phyloP scores from a whole-genome alignment of 2,888 invertebrate genomes.

The Escarpia spicata region DNA sequence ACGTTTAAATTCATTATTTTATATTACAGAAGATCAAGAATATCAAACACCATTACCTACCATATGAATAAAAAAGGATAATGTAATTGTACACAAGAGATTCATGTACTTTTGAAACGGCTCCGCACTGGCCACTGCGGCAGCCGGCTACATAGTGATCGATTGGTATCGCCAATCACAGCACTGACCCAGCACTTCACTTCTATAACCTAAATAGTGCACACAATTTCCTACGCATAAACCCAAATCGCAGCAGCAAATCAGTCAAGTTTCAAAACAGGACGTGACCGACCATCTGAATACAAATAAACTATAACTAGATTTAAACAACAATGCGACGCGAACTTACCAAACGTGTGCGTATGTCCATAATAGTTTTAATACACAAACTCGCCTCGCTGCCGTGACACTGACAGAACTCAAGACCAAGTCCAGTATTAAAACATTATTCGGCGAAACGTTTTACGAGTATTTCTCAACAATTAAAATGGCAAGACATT shows the following conservation, averaged over 20 bases:
- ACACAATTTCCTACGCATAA: neutral
- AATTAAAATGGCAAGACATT: neutral
- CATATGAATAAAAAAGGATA: neutral
- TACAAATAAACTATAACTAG: neutral
- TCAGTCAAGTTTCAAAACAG: neutral
- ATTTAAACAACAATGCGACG: neutral
- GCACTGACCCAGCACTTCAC: conserved; percentile 4
- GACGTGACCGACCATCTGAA: neutral
- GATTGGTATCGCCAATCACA: conserved; percentile 16
- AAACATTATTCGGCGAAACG: neutral
- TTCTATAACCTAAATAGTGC: conserved; percentile 16
- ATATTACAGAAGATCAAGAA: neutral
- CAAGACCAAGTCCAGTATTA: neutral
- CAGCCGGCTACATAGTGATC: conserved; percentile 13
- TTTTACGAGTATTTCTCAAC: neutral
- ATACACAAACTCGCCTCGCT: neutral
- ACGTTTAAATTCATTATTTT: neutral
- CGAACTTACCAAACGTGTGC: conserved; percentile 4
- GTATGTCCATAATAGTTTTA: neutral
- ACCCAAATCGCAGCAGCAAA: neutral
- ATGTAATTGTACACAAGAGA: neutral
- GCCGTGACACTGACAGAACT: neutral
- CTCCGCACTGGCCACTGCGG: neutral
- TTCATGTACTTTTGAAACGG: neutral
- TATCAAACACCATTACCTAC: conserved; percentile 6